These are phyloP conservation scores for Yponomeuta evonymella DNA, from an alignment of 2,888 invertebrate species.

Conservation along the genomic window DNA sequence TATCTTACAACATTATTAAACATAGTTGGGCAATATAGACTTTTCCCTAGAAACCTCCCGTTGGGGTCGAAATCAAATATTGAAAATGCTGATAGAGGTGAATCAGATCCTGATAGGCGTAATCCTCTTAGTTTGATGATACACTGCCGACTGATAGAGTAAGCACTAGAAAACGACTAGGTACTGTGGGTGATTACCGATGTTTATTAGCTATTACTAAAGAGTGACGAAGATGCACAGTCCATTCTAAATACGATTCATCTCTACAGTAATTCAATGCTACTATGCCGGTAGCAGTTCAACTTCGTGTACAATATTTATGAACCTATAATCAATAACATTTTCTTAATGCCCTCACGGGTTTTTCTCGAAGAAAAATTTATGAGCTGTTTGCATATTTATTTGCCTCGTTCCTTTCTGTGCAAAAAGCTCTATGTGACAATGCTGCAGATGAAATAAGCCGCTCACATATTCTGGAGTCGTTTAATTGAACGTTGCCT, in stretches of 20 bases:
- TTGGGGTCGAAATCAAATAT: too few relatives aligned
- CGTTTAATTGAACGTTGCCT: background rate
- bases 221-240: background rate
- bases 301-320: slow-evolving; percentile 45
- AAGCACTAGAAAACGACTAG: slow-evolving; percentile 2
- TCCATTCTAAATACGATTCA: slow-evolving; percentile 7
- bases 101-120: slow-evolving; percentile 22
- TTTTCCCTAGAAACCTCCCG: too few relatives aligned
- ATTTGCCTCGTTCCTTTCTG: slow-evolving; percentile 29
- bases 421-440: background rate
- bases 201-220: background rate
- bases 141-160: slow-evolving; percentile 9
- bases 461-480: slow-evolving; percentile 13
- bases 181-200: background rate
- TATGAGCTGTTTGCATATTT: slow-evolving; percentile 62
- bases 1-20: too few relatives aligned
- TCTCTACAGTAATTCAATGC: slow-evolving; percentile 17
- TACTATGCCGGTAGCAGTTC: slow-evolving; percentile 36
- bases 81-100: too few relatives aligned
- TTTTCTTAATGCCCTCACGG: slow-evolving; percentile 53
- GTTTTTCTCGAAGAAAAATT: slow-evolving; percentile 58
- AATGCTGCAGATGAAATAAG: background rate
- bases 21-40: too few relatives aligned
- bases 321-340: slow-evolving; percentile 26
- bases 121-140: slow-evolving; percentile 62